Evolutionary conservation across 2,888 invertebrate genomes (phyloP), one percentile per base, ranked within the genome.

Genomic region (Brachyptera risi): DNA sequence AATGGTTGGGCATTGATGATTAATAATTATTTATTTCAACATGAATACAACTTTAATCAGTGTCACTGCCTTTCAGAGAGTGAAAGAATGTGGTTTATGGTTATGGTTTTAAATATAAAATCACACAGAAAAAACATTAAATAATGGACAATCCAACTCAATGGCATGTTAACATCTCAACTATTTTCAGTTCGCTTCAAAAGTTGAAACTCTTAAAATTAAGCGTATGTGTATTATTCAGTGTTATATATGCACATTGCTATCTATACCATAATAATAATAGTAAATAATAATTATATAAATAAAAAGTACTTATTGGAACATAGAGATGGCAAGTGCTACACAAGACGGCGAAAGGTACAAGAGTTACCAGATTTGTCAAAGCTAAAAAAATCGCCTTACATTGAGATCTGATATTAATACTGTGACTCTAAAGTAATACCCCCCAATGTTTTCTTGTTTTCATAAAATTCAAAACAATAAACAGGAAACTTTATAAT

Each of bases 61-160:
- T 37, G 21, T 9, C 9, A 19, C 7, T 19, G 19, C 19, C 54
- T 21, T 21, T 35, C 2, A 54, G 7, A 35, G 54, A 9, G 17
- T 49, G 13, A 49, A 27, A 51, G 13, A n/a, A 31, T 27, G 17
- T 51, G 17, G 50, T 51, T 24, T 17, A 51, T 51, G 24, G 24
- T 27, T 27, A 27, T 11, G 26, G 50, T 51, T 51, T 51, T 51
- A 51, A 51, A 54, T 37, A 54, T 37, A 54, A 37, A 54, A 37
- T 37, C 54, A 54, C 54, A 54, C 54, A 54, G 21, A 54, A n/a
- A n/a, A 51, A 54, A 37, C 35, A 54, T 54, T 37, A 37, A 54
- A 37, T 54, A 35, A 37, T 54, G 38, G 35, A 47, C 54, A 54
- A 19, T 54, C 54, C 54, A 54, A 54, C 37, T 31, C 27, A 21